Evolutionary conservation across 2,888 invertebrate species (phyloP).

Genomic region (Epicampocera succincta): DNA sequence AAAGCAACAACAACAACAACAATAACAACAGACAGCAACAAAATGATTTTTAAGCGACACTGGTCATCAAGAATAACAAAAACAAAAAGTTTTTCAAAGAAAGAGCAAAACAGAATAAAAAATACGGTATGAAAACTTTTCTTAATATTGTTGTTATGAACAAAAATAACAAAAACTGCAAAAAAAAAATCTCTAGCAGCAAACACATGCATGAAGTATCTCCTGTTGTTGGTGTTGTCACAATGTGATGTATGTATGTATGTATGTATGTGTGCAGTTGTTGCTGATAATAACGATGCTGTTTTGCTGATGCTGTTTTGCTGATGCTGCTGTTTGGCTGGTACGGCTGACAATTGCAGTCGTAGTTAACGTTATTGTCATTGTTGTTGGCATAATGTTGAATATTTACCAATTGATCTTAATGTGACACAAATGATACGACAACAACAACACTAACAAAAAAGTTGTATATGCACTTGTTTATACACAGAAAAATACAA

Average conservation of each 20-base stretch:
- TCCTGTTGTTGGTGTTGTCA: slow-evolving; percentile 18
- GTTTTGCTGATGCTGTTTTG: slow-evolving; percentile 6
- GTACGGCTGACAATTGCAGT: slow-evolving; percentile 34
- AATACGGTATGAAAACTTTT: slow-evolving; percentile 33
- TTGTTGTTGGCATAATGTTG: slow-evolving; percentile 71
- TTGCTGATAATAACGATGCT: slow-evolving; percentile 18
- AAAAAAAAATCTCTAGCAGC: slow-evolving; percentile 8
- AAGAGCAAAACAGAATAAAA: not conserved
- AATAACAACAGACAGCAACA: slow-evolving; percentile 29
- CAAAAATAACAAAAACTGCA: slow-evolving; percentile 15
- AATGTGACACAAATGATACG: slow-evolving; percentile 80
- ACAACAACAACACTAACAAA: slow-evolving; percentile 47
- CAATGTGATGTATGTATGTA: not conserved
- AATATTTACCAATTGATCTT: slow-evolving; percentile 80
- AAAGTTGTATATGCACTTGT: not conserved
- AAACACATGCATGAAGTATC: slow-evolving; percentile 8
- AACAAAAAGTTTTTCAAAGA: not conserved
- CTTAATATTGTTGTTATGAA: slow-evolving; percentile 49
- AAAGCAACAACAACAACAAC: slow-evolving; percentile 30
- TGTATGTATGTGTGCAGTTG: not conserved
- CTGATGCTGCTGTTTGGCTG: slow-evolving; percentile 7
- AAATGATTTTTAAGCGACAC: slow-evolving; percentile 49
- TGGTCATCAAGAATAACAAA: slow-evolving; percentile 60
- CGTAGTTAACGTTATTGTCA: slow-evolving; percentile 62
- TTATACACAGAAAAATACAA: slow-evolving; percentile 23